Evolutionary conservation across 2,888 invertebrate species (phyloP).

Genomic region (Anthrax anthrax): DNA sequence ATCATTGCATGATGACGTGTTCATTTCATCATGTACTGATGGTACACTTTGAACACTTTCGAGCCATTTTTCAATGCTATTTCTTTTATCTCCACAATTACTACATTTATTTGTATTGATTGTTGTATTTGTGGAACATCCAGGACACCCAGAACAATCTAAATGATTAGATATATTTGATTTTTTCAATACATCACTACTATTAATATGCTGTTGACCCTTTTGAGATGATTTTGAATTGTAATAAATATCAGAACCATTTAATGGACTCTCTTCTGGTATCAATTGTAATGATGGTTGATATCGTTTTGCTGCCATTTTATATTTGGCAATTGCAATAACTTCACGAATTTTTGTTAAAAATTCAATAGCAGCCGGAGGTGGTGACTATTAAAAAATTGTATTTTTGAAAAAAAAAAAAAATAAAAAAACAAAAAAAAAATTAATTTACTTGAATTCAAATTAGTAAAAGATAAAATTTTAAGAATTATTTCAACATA

Average conservation of each 20-base stretch:
- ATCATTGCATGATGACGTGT: neutral
- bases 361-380: conserved; percentile 81
- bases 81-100: conserved; percentile 54
- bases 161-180: conserved; percentile 37
- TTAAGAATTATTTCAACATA: conserved; percentile 38
- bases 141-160: conserved; percentile 45
- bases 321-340: conserved; percentile 76
- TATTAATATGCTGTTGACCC: conserved; percentile 41
- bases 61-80: conserved; percentile 60
- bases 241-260: conserved; percentile 37
- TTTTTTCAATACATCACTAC: conserved; percentile 27
- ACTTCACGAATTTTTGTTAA: conserved; percentile 80
- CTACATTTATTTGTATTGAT: conserved; percentile 16
- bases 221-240: conserved; percentile 16
- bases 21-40: conserved; percentile 31
- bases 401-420: neutral
- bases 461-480: neutral
- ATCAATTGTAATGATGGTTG: conserved; percentile 64
- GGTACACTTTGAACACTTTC: conserved; percentile 41
- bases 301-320: conserved; percentile 69
- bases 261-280: conserved; percentile 55
- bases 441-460: neutral
- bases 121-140: conserved; percentile 34
- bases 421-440: neutral
- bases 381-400: conserved; percentile 56